Percentiles rank a stretch among this genome's conserved stretches.
These are phyloP conservation scores for Falco columbarius DNA, from an alignment of 2,797 vertebrate species.

Conservation along the genomic window DNA sequence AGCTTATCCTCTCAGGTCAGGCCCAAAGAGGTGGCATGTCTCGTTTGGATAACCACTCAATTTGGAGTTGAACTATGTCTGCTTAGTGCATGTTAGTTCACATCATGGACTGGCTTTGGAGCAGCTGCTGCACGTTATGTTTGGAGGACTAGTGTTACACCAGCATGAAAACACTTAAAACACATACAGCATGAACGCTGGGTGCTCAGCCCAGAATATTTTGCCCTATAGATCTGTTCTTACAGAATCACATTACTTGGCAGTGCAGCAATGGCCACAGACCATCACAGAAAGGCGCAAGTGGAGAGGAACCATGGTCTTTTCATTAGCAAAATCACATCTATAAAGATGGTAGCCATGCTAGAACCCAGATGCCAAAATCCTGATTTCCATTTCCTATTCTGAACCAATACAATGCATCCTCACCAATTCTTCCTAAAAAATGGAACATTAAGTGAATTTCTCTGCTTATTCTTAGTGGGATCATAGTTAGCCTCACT, in stretches of 20 bases:
- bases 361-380: background rate
- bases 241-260: background rate
- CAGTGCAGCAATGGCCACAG: background rate
- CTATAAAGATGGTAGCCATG: background rate
- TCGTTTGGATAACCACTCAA: background rate
- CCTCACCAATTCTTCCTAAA: background rate
- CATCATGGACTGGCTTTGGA: background rate
- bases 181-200: fast-evolving
- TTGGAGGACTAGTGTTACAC: background rate
- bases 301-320: background rate
- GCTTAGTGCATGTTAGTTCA: background rate
- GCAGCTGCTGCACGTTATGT: background rate
- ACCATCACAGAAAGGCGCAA: background rate
- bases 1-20: background rate
- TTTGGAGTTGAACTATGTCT: background rate
- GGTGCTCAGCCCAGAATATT: background rate
- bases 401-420: background rate
- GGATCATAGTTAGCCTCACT: background rate
- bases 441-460: background rate
- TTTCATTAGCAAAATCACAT: background rate
- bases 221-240: background rate
- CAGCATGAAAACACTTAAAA: background rate
- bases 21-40: background rate
- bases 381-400: background rate
- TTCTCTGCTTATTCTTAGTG: background rate